These are phyloP conservation scores for Aphis craccivora DNA, from an alignment of 1,140 invertebrate species.

Conservation along the genomic window DNA sequence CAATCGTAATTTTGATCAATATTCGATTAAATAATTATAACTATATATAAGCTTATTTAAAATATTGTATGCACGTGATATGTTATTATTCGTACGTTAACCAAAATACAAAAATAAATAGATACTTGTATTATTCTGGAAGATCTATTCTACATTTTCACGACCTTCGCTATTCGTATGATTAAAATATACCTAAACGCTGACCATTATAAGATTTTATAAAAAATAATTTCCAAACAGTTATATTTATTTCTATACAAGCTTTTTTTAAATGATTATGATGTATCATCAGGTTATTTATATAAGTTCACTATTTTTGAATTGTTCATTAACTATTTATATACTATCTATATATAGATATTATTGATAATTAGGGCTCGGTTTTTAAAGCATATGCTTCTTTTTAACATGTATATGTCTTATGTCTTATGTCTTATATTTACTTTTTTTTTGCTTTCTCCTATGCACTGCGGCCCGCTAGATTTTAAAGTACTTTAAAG, in stretches of 20 bases:
- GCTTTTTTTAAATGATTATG: not conserved
- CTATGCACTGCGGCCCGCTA: too few species aligned
- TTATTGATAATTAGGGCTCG: not conserved
- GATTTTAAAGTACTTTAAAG: too few species aligned
- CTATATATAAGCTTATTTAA: not conserved
- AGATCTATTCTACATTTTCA: not conserved
- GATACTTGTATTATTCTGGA: not conserved
- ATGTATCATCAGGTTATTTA: not conserved
- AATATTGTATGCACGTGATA: not conserved
- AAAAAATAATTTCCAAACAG: not conserved
- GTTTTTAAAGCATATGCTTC: too few species aligned
- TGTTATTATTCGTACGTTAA: not conserved
- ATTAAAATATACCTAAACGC: not conserved
- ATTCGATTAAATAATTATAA: not conserved
- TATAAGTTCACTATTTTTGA: not conserved
- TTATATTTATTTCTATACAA: not conserved
- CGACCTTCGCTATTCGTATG: accelerated
- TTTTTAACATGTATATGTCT: too few species aligned
- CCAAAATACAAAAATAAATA: not conserved
- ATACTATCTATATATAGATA: not conserved
- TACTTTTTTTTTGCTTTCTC: too few species aligned
- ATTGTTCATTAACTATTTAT: not conserved
- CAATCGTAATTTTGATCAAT: not conserved
- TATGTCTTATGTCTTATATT: too few species aligned
- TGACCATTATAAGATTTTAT: not conserved